Base-by-base conservation (phyloP, 1,140 invertebrate species). In the Melipona quadrifasciata region DNA sequence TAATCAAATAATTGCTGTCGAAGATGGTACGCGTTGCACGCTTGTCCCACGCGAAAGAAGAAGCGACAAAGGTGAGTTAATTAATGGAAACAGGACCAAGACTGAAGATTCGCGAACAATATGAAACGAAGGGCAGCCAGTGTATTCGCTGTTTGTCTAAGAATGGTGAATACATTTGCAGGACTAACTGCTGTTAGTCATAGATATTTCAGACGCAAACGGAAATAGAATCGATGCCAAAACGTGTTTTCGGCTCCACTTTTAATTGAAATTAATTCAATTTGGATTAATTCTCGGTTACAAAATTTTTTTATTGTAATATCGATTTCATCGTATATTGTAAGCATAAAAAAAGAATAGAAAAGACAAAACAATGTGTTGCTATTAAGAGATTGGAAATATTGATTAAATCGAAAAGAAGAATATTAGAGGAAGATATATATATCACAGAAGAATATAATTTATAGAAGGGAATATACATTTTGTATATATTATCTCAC, bases 21-120 rank as follows among this genome's bases (percentile, higher is more conserved):
- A 79, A 71, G 75, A 84, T 84, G 82, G 75, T 84, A 24, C 75
- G 82, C 47, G 67, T 84, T 34, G 75, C 67, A 53, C 75, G 67
- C 2, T 51, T 79, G 39, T 72, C 82, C 1, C 55, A 58, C 24
- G 27, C 55, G 31, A 84, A 84, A 21, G 75, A 79, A 84, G 82
- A 84, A 39, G 17, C 76, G 11, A 21, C 31, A 34, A 84, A 84
- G 82, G 82, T 84, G 14, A 79, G 76, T 53, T 79, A 55, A 71
- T 79, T 17, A 70, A 61, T 19, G 10, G 5, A 3, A 58, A 47
- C 12, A 6, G 16, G 27, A n/a, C 10, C 27, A 12, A 51, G 3
- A 31, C 34, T 31, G 12, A 17, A 77, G 17, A 78, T 39, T 55
- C 6, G 10, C 51, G 8, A 17, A 39, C 31, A 73, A 73, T 65